phyloP scores from a whole-genome alignment of 2,888 invertebrate genomes.

The Sympetrum striolatum region DNA sequence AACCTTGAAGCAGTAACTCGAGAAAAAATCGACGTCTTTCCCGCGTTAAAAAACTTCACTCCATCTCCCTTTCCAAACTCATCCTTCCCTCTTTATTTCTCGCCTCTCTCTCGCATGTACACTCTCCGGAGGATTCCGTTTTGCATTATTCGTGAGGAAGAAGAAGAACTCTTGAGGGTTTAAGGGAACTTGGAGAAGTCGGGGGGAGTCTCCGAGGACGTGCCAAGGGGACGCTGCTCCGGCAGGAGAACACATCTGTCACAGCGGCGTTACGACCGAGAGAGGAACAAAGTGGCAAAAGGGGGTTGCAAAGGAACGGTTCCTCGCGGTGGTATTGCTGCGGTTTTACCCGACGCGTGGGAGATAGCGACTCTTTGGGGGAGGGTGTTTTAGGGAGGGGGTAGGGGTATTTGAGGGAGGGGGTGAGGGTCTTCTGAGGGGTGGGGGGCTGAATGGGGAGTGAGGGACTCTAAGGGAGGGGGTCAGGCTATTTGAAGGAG shows the following conservation, averaged over 20 bases:
- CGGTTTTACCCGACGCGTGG: background rate
- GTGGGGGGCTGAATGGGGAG: background rate
- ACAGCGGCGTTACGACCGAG: background rate
- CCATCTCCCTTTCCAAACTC: background rate
- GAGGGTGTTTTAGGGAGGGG: no score
- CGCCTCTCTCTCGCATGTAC: background rate
- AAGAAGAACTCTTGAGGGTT: background rate
- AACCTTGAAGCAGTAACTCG: background rate
- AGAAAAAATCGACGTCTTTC: background rate
- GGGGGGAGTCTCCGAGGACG: background rate
- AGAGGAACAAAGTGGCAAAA: background rate
- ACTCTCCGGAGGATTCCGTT: conserved; percentile 22
- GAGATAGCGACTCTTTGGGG: background rate
- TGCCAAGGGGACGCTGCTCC: background rate
- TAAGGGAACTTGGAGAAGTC: background rate
- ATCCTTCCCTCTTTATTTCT: background rate
- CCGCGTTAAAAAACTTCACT: background rate
- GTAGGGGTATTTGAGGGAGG: background rate
- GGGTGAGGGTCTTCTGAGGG: background rate
- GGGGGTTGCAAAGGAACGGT: background rate
- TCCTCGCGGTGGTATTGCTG: background rate
- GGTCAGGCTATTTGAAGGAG: no score
- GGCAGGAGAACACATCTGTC: background rate
- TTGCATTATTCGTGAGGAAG: conserved; percentile 36
- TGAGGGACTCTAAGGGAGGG: no score